Base-by-base conservation (phyloP, 2,797 vertebrate species). In the Muraenolepis orangiensis region DNA sequence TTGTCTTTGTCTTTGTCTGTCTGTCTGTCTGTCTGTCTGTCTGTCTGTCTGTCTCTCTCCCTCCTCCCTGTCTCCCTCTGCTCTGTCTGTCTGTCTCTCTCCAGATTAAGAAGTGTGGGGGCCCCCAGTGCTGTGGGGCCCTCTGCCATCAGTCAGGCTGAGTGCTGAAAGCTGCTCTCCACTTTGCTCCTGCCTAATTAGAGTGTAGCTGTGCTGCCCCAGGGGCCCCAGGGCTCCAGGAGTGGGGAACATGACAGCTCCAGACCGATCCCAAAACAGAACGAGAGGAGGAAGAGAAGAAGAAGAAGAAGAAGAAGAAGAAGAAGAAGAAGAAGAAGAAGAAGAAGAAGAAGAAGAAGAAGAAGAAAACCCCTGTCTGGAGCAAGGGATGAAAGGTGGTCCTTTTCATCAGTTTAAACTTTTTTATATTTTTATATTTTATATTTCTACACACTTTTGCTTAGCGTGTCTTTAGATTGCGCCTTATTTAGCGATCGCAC, bases 151-250 rank as follows among this genome's bases (percentile, higher is more conserved):
- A 64, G 80, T 90, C 89, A 88, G 78, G 70, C 84, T 81, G 86
- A 87, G 84, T 86, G 85, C 86, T 89, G 87, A 89, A 85, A 88
- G 85, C 83, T 88, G 76, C 74, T 86, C 81, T 81, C 81, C 82
- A 81, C 85, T 86, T 74, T 40, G 75, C 85, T 91, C 76, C 42
- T 82, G 81, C 85, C 85, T 88, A 91, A 91, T 91, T 91, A 90
- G 84, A 86, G 82, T 83, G 79, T 87, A n/a, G n/a, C n/a, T 84
- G 77, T 76, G 80, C 80, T 75, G 80, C 85, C 72, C 85, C 77
- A 0, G 82, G 83, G 87, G 81, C 82, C 81, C 83, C 42, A n/a
- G 86, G 80, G 73, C 80, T 87, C 78, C 80, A 86, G 74, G 87
- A 83, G 88, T 67, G 77, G 85, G 82, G 85, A 88, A 85, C 79